phyloP scores from a whole-genome alignment of 2,888 invertebrate genomes.

The Taphrorychus bicolor region DNA sequence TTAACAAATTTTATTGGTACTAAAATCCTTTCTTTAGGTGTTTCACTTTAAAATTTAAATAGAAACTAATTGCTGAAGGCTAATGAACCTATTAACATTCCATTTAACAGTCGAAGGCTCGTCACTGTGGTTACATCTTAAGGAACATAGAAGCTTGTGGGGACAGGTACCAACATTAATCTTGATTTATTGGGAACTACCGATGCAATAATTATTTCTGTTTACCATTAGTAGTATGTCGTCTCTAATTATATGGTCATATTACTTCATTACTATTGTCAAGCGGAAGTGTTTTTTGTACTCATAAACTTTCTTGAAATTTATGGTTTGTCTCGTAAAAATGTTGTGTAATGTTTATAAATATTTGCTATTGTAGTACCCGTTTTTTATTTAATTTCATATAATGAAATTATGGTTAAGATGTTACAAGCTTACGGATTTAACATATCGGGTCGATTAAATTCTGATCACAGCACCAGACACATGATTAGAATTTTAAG shows the following conservation, averaged over 20 bases:
- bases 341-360: no score
- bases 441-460: no score
- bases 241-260: neutral
- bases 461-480: no score
- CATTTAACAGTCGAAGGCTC: neutral
- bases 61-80: neutral
- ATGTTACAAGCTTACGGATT: no score
- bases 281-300: neutral
- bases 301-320: no score
- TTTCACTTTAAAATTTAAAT: neutral
- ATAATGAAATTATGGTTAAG: no score
- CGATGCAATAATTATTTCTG: neutral
- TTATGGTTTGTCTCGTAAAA: neutral
- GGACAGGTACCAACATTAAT: no score
- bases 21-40: neutral
- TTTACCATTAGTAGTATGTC: neutral
- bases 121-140: no score
- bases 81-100: conserved; percentile 1
- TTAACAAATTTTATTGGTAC: neutral
- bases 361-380: no score
- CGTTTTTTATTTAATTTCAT: no score
- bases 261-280: neutral
- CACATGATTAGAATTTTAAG: no score
- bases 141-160: no score
- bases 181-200: neutral